A percentile compares a stretch with the other conserved stretches of the same genome.
Evolutionary conservation across 2,888 invertebrate genomes (phyloP).

Genomic region (Pollenia labialis): DNA sequence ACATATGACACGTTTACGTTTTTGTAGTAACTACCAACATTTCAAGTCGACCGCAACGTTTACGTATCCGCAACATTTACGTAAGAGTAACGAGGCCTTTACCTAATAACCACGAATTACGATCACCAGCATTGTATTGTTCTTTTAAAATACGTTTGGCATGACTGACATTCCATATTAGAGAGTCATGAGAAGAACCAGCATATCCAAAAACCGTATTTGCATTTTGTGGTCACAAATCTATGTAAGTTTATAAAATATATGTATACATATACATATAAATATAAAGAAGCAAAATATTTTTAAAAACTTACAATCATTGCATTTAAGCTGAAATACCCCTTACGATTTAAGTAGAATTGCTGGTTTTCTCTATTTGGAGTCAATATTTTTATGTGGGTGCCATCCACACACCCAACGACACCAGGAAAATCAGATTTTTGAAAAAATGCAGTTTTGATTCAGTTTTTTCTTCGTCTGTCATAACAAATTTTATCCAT

Average conservation of each 20-base stretch:
- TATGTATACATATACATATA: not conserved
- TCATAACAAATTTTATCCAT: constrained; percentile 19
- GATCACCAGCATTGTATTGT: not conserved
- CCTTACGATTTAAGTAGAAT: constrained; percentile 2
- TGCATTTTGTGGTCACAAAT: not conserved
- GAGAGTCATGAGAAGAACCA: constrained; percentile 5
- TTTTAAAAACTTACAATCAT: not conserved
- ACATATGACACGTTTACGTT: no score
- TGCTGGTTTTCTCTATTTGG: not conserved
- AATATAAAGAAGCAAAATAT: no score
- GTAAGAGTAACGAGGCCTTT: no score
- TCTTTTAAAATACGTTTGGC: not conserved
- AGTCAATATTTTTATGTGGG: not conserved
- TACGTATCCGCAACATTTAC: no score
- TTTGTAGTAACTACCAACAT: no score
- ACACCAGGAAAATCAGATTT: constrained; percentile 18
- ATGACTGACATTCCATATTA: not conserved
- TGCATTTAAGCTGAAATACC: constrained; percentile 9
- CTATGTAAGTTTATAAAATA: not conserved
- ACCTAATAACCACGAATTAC: constrained; percentile 22
- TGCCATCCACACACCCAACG: not conserved
- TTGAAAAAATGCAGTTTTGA: constrained; percentile 3
- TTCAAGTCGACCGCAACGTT: no score
- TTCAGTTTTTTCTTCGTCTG: constrained; percentile 7
- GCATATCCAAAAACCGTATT: not conserved